Percentiles rank a stretch among this genome's conserved stretches.
These are phyloP conservation scores for Metopolophium dirhodum DNA, from an alignment of 1,140 invertebrate genomes.

Conservation along the genomic window DNA sequence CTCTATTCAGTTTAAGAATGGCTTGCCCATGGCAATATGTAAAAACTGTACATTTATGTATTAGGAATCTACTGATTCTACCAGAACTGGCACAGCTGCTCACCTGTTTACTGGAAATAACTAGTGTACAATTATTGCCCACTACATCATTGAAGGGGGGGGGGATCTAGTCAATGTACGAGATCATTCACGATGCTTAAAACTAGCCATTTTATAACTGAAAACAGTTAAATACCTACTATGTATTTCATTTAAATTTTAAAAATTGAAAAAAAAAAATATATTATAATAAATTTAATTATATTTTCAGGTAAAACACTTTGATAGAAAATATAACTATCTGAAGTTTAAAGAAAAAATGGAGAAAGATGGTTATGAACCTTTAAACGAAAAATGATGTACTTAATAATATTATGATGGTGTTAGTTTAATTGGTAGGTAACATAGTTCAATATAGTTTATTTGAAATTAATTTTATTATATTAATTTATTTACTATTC, in stretches of 20 bases:
- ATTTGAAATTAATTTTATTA: neutral
- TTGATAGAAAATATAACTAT: slow-evolving; percentile 87
- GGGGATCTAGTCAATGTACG: too few relatives aligned
- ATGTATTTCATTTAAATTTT: neutral
- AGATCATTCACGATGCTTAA: too few relatives aligned
- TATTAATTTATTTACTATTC: neutral
- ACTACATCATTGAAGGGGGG: too few relatives aligned
- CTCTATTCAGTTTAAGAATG: too few relatives aligned
- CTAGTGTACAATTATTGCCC: too few relatives aligned
- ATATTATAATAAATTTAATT: slow-evolving; percentile 59
- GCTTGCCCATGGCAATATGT: too few relatives aligned
- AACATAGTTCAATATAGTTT: neutral
- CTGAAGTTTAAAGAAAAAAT: slow-evolving; percentile 88
- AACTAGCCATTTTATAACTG: too few relatives aligned
- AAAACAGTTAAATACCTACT: too few relatives aligned
- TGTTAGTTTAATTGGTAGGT: slow-evolving; percentile 48
- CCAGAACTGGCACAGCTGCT: too few relatives aligned
- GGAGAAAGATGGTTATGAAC: slow-evolving; percentile 83
- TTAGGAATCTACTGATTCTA: too few relatives aligned
- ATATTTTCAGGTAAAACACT: slow-evolving; percentile 80
- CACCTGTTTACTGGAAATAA: too few relatives aligned
- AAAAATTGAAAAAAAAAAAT: neutral
- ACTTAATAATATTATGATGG: neutral
- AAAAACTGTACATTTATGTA: too few relatives aligned
- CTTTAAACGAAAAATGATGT: slow-evolving; percentile 62